These are phyloP conservation scores for Iphiclides podalirius DNA, from an alignment of 2,888 invertebrate genomes.

Conservation along the genomic window DNA sequence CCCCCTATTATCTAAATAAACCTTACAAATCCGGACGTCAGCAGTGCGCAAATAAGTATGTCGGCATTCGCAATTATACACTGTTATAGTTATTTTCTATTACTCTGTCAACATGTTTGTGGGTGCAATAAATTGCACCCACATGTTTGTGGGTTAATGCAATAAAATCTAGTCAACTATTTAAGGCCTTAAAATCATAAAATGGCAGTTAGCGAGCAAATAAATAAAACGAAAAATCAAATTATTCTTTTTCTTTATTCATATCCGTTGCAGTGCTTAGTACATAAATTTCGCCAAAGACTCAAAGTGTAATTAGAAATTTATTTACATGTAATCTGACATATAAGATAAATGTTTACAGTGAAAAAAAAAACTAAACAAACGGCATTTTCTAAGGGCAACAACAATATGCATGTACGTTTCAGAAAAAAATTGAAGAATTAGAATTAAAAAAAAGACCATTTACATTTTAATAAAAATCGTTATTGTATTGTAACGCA, in stretches of 20 bases:
- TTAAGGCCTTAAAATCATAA: too few relatives aligned
- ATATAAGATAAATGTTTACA: constrained; percentile 32
- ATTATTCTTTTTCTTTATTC: constrained; percentile 30
- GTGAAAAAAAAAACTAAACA: constrained; percentile 35
- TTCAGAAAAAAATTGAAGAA: neutral
- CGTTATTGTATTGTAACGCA: neutral
- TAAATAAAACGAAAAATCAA: constrained; percentile 13
- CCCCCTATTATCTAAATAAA: too few relatives aligned
- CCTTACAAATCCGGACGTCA: too few relatives aligned
- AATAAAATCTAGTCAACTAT: too few relatives aligned
- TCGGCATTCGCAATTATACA: too few relatives aligned
- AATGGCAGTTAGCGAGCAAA: too few relatives aligned
- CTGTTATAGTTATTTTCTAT: too few relatives aligned
- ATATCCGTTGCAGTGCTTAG: constrained; percentile 53
- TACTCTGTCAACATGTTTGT: too few relatives aligned
- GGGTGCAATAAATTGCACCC: too few relatives aligned
- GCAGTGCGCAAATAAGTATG: too few relatives aligned
- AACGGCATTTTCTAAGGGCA: constrained; percentile 50
- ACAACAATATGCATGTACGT: neutral
- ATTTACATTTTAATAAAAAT: neutral
- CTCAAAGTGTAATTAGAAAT: constrained; percentile 57
- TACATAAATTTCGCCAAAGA: constrained; percentile 58
- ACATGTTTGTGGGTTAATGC: too few relatives aligned
- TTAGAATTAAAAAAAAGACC: neutral
- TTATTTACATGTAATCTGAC: constrained; percentile 52